Percentiles rank a stretch among this genome's conserved stretches.
Evolutionary conservation across 2,113 vertebrate species (phyloP).

Genomic region (Bos taurus): ARS-UCD2.0 NC_037351.1:23766501-23767000

Average conservation of each 20-base stretch:
- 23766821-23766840: accelerated
- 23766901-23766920: background rate
- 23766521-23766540: background rate
- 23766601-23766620: background rate
- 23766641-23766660: background rate
- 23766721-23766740: background rate
- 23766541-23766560: background rate
- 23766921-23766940: background rate
- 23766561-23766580: background rate
- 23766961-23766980: background rate
- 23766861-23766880: background rate
- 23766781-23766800: background rate
- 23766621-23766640: background rate
- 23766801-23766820: background rate
- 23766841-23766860: no score
- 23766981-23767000: background rate
- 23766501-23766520: background rate
- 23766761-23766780: background rate
- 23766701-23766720: background rate
- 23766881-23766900: background rate
- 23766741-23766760: background rate
- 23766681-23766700: background rate
- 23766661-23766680: background rate
- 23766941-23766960: background rate
- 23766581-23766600: background rate